Evolutionary conservation across 2,113 vertebrate genomes (phyloP), one percentile per base, ranked within the genome.

Genomic region (Sander lucioperca): DNA sequence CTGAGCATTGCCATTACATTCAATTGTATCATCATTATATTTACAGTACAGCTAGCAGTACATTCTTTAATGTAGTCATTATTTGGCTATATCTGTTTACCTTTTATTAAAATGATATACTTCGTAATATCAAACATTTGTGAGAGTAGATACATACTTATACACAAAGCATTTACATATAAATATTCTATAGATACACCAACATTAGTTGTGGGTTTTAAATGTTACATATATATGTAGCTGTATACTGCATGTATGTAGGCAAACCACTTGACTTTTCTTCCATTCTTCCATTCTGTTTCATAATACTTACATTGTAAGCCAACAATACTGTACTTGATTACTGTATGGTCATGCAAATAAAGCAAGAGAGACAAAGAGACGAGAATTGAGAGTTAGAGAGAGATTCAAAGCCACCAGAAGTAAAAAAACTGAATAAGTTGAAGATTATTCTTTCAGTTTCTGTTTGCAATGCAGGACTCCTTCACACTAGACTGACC

Each of bases 401-500:
- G 39, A 75, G 43, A 50, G 45, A 74, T 63, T 8, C 19, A 48
- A 78, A 85, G 30, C 64, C 25, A 73, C 39, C 43, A 67, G 12
- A 88, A 62, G 74, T 54, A 27, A 58, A 73, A 73, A 78, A 77
- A 75, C 19, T 65, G 80, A 88, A 79, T 79, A 84, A 80, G 83
- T 83, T 85, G 33, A 86, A 85, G 86, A 88, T 87, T 78, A 88
- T 73, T 85, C 80, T 87, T 77, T 79, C 64, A 61, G 56, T 86
- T 82, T 88, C 33, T 74, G 72, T 84, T 80, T 86, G 89, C 79
- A 72, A 45, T 59, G 85, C 86, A 91, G 88, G 82, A 83, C 91
- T 94, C 85, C 90, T 94, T 94, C 91, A 90, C 93, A 93, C 58
- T 83, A 92, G 83, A 93, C 82, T 91, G 80, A 82, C 86, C 88